Evolutionary conservation across 2,888 invertebrate genomes (phyloP).

Genomic region (Iphiclides podalirius): DNA sequence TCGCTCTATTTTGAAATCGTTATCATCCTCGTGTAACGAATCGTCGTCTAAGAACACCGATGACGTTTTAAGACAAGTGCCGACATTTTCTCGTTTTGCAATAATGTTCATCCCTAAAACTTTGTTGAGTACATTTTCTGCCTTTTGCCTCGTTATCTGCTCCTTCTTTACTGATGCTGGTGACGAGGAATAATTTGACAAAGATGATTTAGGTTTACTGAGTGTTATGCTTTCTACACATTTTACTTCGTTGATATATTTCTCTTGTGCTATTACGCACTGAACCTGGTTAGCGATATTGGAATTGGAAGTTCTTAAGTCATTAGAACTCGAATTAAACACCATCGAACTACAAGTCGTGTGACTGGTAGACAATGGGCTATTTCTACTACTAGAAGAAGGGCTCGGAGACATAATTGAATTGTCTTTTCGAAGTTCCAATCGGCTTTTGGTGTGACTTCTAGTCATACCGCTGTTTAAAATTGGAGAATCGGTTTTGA

Average conservation of each 20-base stretch:
- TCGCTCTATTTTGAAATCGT: constrained; percentile 65
- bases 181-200: constrained; percentile 53
- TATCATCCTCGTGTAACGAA: constrained; percentile 63
- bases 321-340: constrained; percentile 75
- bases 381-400: constrained; percentile 73
- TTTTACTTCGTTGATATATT: constrained; percentile 72
- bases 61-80: constrained; percentile 66
- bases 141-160: constrained; percentile 69
- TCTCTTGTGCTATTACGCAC: constrained; percentile 77
- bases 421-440: constrained; percentile 66
- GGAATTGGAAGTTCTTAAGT: constrained; percentile 71
- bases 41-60: constrained; percentile 72
- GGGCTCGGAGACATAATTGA: constrained; percentile 70
- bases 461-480: constrained; percentile 55
- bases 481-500: constrained; percentile 68
- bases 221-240: constrained; percentile 74
- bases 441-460: constrained; percentile 60
- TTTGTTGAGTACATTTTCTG: constrained; percentile 71
- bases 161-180: constrained; percentile 65
- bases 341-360: constrained; percentile 78
- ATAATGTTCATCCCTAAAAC: constrained; percentile 73
- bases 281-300: constrained; percentile 73
- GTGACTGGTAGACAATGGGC: constrained; percentile 73
- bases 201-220: constrained; percentile 54
- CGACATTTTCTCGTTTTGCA: constrained; percentile 65